Percentiles rank a stretch among this genome's conserved stretches.
These are phyloP conservation scores for Lutjanus erythropterus DNA, from an alignment of 2,113 vertebrate species.

Conservation along the genomic window DNA sequence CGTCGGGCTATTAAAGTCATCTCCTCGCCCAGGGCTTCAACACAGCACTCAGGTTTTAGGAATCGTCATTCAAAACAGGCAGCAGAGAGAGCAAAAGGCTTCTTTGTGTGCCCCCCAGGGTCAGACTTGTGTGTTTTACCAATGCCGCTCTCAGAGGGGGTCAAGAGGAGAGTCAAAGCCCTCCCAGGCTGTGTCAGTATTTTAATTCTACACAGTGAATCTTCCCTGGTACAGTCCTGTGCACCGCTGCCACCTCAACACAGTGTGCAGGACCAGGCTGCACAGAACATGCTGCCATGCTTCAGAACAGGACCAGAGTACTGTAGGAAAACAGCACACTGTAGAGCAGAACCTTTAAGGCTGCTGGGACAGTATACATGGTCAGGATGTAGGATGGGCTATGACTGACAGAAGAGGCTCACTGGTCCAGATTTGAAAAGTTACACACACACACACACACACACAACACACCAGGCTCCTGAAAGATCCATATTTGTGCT, in stretches of 20 bases:
- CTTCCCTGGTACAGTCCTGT: neutral
- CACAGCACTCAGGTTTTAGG: slow-evolving; percentile 4
- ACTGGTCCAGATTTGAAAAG: too few species aligned
- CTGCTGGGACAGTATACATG: neutral
- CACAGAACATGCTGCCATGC: neutral
- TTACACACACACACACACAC: too few species aligned
- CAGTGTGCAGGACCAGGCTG: neutral
- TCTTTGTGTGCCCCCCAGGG: neutral
- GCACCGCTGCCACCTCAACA: slow-evolving; percentile 20
- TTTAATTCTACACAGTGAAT: slow-evolving; percentile 4
- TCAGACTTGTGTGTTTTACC: slow-evolving; percentile 12
- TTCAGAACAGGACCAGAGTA: neutral
- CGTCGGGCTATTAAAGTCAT: neutral
- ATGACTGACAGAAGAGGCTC: too few species aligned
- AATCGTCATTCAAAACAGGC: slow-evolving; percentile 13
- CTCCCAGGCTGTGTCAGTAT: neutral
- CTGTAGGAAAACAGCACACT: neutral
- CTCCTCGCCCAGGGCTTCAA: neutral
- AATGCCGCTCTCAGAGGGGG: neutral
- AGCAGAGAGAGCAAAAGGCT: neutral
- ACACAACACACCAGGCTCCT: too few species aligned
- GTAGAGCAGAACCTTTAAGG: neutral
- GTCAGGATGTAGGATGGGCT: neutral
- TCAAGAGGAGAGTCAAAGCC: slow-evolving; percentile 7
- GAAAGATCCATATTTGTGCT: too few species aligned